These are phyloP conservation scores for Asteroscopus sphinx DNA, from an alignment of 2,888 invertebrate species.

Conservation along the genomic window DNA sequence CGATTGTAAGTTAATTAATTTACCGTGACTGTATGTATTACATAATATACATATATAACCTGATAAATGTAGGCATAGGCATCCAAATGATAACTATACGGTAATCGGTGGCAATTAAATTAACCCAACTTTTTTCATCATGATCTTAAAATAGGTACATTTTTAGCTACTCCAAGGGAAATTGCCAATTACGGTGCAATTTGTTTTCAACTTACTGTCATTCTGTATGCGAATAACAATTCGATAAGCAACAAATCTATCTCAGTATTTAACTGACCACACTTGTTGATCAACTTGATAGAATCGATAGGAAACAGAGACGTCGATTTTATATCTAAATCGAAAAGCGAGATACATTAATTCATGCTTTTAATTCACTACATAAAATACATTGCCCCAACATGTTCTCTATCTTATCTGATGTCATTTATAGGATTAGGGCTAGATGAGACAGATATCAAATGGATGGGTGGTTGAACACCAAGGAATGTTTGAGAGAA, in stretches of 20 bases:
- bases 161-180: too few species aligned
- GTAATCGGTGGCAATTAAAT: too few species aligned
- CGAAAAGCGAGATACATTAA: conserved; percentile 63
- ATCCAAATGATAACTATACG: too few species aligned
- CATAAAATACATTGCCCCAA: conserved; percentile 67
- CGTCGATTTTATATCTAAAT: conserved; percentile 64
- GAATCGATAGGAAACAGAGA: conserved; percentile 60
- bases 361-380: conserved; percentile 68
- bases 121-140: too few species aligned
- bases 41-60: too few species aligned
- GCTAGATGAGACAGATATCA: conserved; percentile 85
- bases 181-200: too few species aligned
- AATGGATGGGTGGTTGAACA: conserved; percentile 80
- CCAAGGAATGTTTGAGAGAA: conserved; percentile 83
- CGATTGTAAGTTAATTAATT: background rate
- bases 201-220: background rate
- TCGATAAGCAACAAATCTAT: conserved; percentile 1
- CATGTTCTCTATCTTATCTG: conserved; percentile 80
- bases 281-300: conserved; percentile 58
- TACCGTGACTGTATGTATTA: too few species aligned
- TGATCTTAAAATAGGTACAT: too few species aligned
- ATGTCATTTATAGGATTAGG: conserved; percentile 88
- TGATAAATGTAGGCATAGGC: too few species aligned
- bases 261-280: conserved; percentile 17
- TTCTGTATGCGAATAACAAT: conserved; percentile 5